phyloP scores from a whole-genome alignment of 2,888 invertebrate genomes.

The Ptychoptera albimana region DNA sequence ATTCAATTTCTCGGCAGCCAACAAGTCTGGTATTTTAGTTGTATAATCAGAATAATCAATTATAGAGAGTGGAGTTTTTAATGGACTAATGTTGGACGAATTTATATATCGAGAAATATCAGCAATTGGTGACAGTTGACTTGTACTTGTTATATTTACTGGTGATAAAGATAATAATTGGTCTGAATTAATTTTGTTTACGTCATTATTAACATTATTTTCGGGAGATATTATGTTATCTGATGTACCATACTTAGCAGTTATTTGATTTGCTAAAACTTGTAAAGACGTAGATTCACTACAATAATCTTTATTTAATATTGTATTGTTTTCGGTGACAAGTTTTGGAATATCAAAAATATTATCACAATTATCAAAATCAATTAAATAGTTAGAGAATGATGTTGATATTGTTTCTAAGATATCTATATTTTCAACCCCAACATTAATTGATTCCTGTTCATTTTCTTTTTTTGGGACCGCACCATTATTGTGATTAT shows the following conservation, averaged over 20 bases:
- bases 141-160: constrained; percentile 16
- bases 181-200: not conserved
- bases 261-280: not conserved
- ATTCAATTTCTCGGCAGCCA: not conserved
- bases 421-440: too few relatives aligned
- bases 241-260: not conserved
- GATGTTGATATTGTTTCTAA: too few relatives aligned
- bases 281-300: too few relatives aligned
- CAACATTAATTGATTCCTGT: too few relatives aligned
- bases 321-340: too few relatives aligned
- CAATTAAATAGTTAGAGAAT: too few relatives aligned
- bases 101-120: constrained; percentile 15
- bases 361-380: too few relatives aligned
- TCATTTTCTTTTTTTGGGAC: too few relatives aligned
- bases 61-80: constrained; percentile 17
- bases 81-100: constrained; percentile 15
- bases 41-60: constrained; percentile 16
- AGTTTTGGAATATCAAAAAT: too few relatives aligned
- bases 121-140: constrained; percentile 20
- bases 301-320: too few relatives aligned
- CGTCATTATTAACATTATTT: not conserved
- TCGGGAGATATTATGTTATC: not conserved
- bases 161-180: not conserved
- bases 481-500: too few relatives aligned
- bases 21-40: constrained; percentile 1